Base-by-base conservation (phyloP, 1,140 invertebrate species). In the Lycorma delicatula region DNA sequence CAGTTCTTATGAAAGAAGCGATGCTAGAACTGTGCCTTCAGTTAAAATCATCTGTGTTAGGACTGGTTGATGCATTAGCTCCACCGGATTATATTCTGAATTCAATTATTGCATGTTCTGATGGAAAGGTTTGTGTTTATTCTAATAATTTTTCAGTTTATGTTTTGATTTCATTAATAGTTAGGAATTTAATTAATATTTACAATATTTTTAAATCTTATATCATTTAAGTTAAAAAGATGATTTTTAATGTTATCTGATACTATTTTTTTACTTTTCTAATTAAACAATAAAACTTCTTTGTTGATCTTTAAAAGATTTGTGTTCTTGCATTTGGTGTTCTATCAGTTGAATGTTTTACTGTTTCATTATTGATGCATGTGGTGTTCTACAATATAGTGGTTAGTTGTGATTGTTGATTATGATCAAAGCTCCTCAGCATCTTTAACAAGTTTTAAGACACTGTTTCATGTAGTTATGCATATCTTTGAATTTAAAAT, bases 71-170 rank as follows among this genome's bases (percentile, higher is more conserved):
- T 77, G 82, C 82, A 1, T 77, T 95, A 56, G 88, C 91, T n/a
- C 91, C 91, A 1, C 84, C 89, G 12, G 93, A 97, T 77, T 93
- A 87, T 69, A 80, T 89, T 63, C 67, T 93, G 0, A 86, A 87
- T 66, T 92, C 89, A 4, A 80, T 83, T n/a, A 72, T 93, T 12
- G 89, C 88, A 49, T 75, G 78, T 65, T 81, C 86, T 2, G 87
- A 92, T 75, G 91, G 90, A 67, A 76, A 88, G 58, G 64, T 66
- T 57, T 34, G 31, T 9, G 9, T 9, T n/a, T 34, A 9, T 34
- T 34, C 31, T 34, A 34, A 34, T 34, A 9, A 34, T 34, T 9
- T 34, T 9, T 34, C n/a, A 9, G 31, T 9, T 9, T 9, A 9
- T 9, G n/a, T 9, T n/a, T 9, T 34, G 31, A 34, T 34, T 34